Evolutionary conservation across 2,797 vertebrate genomes (phyloP).

Genomic region (Trachurus trachurus): DNA sequence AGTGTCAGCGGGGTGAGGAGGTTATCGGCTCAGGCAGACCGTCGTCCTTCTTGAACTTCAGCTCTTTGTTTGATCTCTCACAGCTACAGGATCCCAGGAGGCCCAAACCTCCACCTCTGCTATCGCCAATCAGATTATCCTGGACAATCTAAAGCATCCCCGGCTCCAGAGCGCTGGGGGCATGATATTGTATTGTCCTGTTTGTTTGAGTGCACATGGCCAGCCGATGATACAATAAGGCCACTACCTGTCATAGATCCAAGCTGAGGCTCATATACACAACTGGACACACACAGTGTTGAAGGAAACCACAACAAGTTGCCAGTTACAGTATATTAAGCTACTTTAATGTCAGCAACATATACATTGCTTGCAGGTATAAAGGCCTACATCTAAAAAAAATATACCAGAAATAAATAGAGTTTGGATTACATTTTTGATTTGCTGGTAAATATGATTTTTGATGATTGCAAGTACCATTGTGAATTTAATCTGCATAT

Average conservation of each 20-base stretch:
- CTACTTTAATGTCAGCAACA: not conserved
- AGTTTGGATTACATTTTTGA: too few species aligned
- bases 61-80: constrained; percentile 56
- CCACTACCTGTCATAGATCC: not conserved
- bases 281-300: not conserved
- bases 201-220: constrained; percentile 12
- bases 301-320: not conserved
- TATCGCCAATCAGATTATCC: constrained; percentile 34
- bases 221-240: not conserved
- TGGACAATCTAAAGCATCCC: constrained; percentile 12
- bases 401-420: too few species aligned
- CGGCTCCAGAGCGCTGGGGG: not conserved
- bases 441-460: too few species aligned
- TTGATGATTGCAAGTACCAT: too few species aligned
- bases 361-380: too few species aligned
- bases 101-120: constrained; percentile 20
- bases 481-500: too few species aligned
- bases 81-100: constrained; percentile 52
- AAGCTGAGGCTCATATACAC: not conserved
- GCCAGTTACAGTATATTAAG: too few species aligned
- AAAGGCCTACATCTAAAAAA: too few species aligned
- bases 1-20: constrained; percentile 43
- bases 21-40: constrained; percentile 48
- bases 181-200: constrained; percentile 6
- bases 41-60: constrained; percentile 32